Conservation (phyloP, 2,797 vertebrate genomes). For the Rallus crepitans region DNA sequence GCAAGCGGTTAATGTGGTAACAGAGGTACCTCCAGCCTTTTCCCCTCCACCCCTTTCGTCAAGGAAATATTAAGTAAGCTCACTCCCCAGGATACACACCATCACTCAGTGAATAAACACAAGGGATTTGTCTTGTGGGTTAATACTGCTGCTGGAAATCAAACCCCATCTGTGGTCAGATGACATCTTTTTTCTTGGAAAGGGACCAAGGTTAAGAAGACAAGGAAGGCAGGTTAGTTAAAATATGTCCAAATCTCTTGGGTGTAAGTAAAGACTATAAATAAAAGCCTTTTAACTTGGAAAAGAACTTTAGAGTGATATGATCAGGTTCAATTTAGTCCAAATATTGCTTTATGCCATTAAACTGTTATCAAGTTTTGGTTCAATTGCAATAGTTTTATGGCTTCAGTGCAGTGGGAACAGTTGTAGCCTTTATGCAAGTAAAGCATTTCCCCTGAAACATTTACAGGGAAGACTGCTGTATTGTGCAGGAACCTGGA, state of each 20-base stretch:
- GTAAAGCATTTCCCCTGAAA: constrained; percentile 15
- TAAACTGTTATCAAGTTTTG: constrained; percentile 66
- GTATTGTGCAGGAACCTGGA: constrained; percentile 19
- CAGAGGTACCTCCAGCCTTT: neutral
- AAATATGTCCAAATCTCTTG: constrained; percentile 53
- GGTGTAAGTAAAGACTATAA: constrained; percentile 44
- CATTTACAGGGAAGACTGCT: constrained; percentile 9
- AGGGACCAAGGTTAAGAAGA: constrained; percentile 64
- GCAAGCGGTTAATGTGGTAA: neutral
- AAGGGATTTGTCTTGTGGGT: constrained; percentile 26
- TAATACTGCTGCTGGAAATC: constrained; percentile 56
- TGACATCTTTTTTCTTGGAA: constrained; percentile 65
- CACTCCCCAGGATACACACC: neutral
- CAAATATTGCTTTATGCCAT: constrained; percentile 66
- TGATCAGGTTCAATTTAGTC: constrained; percentile 52
- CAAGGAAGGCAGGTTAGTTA: constrained; percentile 59
- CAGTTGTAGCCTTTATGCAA: constrained; percentile 56
- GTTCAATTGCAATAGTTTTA: constrained; percentile 55
- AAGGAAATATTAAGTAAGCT: neutral
- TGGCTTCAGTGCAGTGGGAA: constrained; percentile 33
- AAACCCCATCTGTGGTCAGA: constrained; percentile 2
- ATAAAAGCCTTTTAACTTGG: constrained; percentile 63
- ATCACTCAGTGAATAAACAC: constrained; percentile 4
- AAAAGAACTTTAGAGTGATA: constrained; percentile 57
- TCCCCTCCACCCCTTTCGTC: neutral